phyloP scores from a whole-genome alignment of 2,113 vertebrate genomes.

The Procavia capensis region DNA sequence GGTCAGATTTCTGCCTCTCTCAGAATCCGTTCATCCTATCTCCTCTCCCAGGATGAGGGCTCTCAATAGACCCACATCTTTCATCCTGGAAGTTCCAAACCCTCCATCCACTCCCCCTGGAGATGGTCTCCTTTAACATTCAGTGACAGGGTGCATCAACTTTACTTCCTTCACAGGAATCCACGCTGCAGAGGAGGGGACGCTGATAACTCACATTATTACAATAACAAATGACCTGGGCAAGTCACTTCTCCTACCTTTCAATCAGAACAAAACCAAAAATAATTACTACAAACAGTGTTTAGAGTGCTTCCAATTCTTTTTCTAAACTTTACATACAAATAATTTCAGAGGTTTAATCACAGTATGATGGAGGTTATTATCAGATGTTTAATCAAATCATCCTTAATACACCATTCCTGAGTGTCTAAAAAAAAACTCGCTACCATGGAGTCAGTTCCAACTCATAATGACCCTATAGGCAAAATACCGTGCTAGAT shows the following conservation, averaged over 20 bases:
- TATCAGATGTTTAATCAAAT: neutral
- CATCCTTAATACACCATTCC: neutral
- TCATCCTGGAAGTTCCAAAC: neutral
- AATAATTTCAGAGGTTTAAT: neutral
- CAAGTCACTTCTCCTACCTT: neutral
- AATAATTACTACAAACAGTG: neutral
- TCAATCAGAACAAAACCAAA: neutral
- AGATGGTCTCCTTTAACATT: neutral
- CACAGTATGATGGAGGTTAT: neutral
- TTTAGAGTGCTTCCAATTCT: neutral
- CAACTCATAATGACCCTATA: no score
- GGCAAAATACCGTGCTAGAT: neutral
- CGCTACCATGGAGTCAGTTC: no score
- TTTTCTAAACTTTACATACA: neutral
- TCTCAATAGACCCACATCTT: neutral
- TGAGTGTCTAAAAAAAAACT: neutral
- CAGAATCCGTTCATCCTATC: neutral
- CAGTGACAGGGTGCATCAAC: neutral
- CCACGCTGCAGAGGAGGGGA: neutral
- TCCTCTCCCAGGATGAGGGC: neutral
- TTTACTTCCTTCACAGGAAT: neutral
- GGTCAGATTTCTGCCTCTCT: neutral
- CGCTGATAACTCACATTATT: neutral
- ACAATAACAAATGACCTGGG: neutral
- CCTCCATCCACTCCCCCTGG: neutral